These are phyloP conservation scores for Zophobas atratus DNA, from an alignment of 1,140 invertebrate genomes.

Conservation along the genomic window DNA sequence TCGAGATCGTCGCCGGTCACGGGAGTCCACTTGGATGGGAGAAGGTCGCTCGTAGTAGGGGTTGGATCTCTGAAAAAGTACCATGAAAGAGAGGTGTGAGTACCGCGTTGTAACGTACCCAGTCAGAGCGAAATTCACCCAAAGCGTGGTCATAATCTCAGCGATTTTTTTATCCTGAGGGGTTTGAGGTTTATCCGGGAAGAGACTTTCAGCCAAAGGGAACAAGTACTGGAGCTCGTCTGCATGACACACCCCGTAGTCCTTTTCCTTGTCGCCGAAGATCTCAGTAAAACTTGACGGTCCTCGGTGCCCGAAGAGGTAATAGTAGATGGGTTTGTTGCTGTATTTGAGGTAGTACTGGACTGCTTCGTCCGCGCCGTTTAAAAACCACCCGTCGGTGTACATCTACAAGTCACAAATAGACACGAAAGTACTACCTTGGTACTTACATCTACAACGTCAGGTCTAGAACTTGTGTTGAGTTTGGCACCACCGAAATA, in stretches of 20 bases:
- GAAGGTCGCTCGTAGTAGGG: constrained; percentile 63
- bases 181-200: constrained; percentile 68
- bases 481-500: constrained; percentile 73
- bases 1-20: constrained; percentile 67
- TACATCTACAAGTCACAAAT: constrained; percentile 73
- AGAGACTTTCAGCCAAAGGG: constrained; percentile 74
- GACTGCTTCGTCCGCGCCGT: constrained; percentile 73
- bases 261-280: constrained; percentile 74
- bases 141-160: constrained; percentile 74
- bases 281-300: constrained; percentile 78
- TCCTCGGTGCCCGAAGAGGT: constrained; percentile 77
- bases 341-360: constrained; percentile 69
- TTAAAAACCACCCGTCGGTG: constrained; percentile 79
- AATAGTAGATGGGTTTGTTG: constrained; percentile 75
- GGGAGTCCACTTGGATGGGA: constrained; percentile 70
- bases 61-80: constrained; percentile 70
- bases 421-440: constrained; percentile 25
- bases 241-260: constrained; percentile 81
- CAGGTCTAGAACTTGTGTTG: constrained; percentile 59
- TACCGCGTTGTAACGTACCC: constrained; percentile 69
- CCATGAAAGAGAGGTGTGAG: constrained; percentile 2
- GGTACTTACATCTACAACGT: constrained; percentile 39
- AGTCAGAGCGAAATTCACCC: constrained; percentile 80
- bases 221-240: constrained; percentile 84
- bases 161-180: constrained; percentile 70